Percentiles rank a stretch among this genome's conserved stretches.
phyloP scores from a whole-genome alignment of 2,113 vertebrate species.

The Penelope pileata region DNA sequence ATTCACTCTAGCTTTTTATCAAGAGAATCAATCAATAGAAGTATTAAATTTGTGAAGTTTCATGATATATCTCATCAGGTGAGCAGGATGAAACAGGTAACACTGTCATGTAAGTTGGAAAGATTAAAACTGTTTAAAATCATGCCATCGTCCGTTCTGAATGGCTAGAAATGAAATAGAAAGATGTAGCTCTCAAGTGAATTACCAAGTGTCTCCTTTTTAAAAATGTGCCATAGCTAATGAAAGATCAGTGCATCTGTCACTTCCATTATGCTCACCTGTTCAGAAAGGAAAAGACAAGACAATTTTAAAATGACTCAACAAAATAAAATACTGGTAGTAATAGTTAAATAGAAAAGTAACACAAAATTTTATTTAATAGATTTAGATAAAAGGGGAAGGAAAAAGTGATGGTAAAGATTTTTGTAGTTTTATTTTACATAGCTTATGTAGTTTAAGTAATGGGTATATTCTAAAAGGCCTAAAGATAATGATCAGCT shows the following conservation, averaged over 20 bases:
- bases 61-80: not conserved
- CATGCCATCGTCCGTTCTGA: not conserved
- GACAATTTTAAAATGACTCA: not conserved
- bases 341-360: not conserved
- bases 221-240: not conserved
- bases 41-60: not conserved
- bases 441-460: not conserved
- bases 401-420: not conserved
- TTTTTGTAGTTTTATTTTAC: not conserved
- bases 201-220: not conserved
- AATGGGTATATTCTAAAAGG: not conserved
- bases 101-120: not conserved
- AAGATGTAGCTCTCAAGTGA: not conserved
- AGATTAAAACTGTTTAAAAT: not conserved
- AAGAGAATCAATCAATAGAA: too few relatives aligned
- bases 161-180: not conserved
- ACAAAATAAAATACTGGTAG: not conserved
- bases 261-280: accelerated
- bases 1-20: not conserved
- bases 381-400: not conserved
- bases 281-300: not conserved
- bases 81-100: not conserved
- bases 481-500: not conserved
- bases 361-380: not conserved
- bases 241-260: not conserved